Conservation (phyloP, 2,888 invertebrate genomes). For the Agrotis exclamationis region DNA sequence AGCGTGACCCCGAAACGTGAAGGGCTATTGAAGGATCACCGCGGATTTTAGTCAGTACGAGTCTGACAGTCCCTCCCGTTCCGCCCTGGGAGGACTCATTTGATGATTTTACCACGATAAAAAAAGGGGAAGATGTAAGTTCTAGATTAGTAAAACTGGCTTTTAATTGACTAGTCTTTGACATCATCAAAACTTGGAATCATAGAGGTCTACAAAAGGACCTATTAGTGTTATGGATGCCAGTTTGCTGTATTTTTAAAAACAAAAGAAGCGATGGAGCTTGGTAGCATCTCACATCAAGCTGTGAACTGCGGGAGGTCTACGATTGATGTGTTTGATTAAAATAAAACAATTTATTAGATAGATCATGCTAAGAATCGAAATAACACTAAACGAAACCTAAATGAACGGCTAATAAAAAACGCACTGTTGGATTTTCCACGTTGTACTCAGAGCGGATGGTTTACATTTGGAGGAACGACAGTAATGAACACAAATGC, state of each 20-base stretch:
- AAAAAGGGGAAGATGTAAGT: neutral
- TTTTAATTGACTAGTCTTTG: neutral
- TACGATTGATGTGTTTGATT: slow-evolving; percentile 1
- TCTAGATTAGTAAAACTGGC: neutral
- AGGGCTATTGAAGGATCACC: too few species aligned
- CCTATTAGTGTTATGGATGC: neutral
- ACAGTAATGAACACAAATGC: neutral
- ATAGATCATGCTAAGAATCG: neutral
- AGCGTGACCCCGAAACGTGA: too few species aligned
- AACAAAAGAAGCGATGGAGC: slow-evolving; percentile 6
- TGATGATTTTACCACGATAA: too few species aligned
- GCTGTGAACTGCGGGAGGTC: slow-evolving; percentile 17
- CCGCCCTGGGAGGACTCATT: too few species aligned
- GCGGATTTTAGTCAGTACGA: too few species aligned
- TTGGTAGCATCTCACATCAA: slow-evolving; percentile 12
- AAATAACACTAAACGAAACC: neutral
- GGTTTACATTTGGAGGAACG: neutral
- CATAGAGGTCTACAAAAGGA: neutral
- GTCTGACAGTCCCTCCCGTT: too few species aligned
- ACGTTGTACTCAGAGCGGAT: neutral
- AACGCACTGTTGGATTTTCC: neutral
- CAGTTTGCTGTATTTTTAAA: slow-evolving; percentile 18
- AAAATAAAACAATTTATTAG: neutral
- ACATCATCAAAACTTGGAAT: slow-evolving; percentile 11
- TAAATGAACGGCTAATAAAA: neutral